A percentile compares a stretch with the other conserved stretches of the same genome.
Evolutionary conservation across 1,140 invertebrate genomes (phyloP).

Genomic region (Pseudomyrmex cubaensis): DNA sequence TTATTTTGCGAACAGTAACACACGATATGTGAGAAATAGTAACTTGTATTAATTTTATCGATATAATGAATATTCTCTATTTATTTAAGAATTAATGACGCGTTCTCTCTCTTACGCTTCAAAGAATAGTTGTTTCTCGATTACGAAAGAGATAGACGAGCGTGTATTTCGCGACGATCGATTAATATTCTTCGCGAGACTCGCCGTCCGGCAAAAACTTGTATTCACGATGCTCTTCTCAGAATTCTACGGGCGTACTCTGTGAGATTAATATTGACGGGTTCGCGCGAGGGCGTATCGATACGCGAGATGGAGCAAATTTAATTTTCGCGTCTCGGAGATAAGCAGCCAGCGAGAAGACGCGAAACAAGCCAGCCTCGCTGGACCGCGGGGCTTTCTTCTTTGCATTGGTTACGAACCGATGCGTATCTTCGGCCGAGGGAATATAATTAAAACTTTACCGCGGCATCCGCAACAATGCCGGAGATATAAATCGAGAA

Average conservation of each 20-base stretch:
- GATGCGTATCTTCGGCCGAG: conserved; percentile 50
- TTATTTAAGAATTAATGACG: too few species aligned
- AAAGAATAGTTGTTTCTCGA: not conserved
- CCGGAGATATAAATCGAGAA: conserved; percentile 66
- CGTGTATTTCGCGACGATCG: conserved; percentile 31
- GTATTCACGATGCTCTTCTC: conserved; percentile 58
- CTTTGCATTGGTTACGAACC: conserved; percentile 65
- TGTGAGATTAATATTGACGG: conserved; percentile 78
- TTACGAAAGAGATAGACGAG: not conserved
- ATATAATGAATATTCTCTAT: too few species aligned
- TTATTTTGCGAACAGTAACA: too few species aligned
- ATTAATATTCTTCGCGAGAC: conserved; percentile 72
- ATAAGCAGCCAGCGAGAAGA: conserved; percentile 49
- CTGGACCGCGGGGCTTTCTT: conserved; percentile 65
- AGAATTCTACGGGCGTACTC: conserved; percentile 67
- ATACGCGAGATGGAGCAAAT: conserved; percentile 73
- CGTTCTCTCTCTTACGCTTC: not conserved
- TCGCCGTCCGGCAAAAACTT: conserved; percentile 62
- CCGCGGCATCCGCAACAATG: conserved; percentile 63
- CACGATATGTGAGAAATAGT: too few species aligned
- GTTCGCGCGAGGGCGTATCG: conserved; percentile 62
- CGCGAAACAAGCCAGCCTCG: conserved; percentile 26
- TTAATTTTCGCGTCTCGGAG: conserved; percentile 73
- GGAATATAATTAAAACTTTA: conserved; percentile 75
- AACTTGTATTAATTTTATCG: too few species aligned